A percentile compares a stretch with the other conserved stretches of the same genome.
Evolutionary conservation across 1,140 invertebrate genomes (phyloP).

Genomic region (Macrobrachium nipponense): DNA sequence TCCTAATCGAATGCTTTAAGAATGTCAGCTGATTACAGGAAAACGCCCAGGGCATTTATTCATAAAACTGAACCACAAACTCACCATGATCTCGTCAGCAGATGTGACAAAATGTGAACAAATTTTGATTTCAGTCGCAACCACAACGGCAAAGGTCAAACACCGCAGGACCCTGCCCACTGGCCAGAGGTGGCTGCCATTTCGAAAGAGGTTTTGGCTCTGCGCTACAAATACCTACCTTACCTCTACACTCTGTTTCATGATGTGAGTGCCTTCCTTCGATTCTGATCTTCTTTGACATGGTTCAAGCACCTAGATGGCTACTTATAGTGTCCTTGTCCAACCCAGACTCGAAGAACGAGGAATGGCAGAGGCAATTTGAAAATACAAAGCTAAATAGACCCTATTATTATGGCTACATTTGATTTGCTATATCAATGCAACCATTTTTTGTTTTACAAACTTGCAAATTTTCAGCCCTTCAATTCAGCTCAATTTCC

Average conservation of each 20-base stretch:
- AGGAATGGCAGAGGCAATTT: no score
- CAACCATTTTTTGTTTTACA: no score
- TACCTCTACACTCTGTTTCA: slow-evolving; percentile 71
- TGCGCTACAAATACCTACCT: slow-evolving; percentile 70
- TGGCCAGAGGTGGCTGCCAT: slow-evolving; percentile 67
- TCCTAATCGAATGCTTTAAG: no score
- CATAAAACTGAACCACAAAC: background rate
- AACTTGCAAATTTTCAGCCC: no score
- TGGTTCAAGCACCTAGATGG: background rate
- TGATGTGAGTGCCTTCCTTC: slow-evolving; percentile 36
- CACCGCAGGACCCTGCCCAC: slow-evolving; percentile 66
- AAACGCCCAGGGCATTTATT: background rate
- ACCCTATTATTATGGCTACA: no score
- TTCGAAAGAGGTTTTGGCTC: slow-evolving; percentile 66
- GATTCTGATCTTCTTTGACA: background rate
- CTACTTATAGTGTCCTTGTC: background rate
- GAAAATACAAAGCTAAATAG: no score
- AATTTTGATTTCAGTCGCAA: slow-evolving; percentile 79
- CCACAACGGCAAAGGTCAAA: slow-evolving; percentile 76
- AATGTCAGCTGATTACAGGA: no score
- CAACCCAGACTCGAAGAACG: no score
- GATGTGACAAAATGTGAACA: background rate
- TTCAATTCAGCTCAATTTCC: background rate
- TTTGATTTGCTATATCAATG: no score
- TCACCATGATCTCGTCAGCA: background rate